phyloP scores from a whole-genome alignment of 2,888 invertebrate genomes.

The Rotaria sp. region DNA sequence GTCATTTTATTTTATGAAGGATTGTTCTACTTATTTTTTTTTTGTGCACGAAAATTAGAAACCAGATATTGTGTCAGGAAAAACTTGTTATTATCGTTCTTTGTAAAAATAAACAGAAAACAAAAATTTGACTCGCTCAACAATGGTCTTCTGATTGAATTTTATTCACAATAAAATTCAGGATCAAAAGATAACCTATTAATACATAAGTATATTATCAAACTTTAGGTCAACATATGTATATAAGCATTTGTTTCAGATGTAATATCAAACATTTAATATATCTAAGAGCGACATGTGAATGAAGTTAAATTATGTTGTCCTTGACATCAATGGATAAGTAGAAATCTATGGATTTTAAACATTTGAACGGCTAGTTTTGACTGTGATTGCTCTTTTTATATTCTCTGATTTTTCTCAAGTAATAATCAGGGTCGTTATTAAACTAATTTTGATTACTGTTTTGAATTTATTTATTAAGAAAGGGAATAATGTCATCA shows the following conservation, averaged over 20 bases:
- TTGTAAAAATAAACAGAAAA: too few species aligned
- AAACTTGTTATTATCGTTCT: too few species aligned
- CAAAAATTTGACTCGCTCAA: too few species aligned
- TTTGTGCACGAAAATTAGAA: too few species aligned
- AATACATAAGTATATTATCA: too few species aligned
- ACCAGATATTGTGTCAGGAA: too few species aligned
- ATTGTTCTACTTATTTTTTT: too few species aligned
- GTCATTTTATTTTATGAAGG: too few species aligned
- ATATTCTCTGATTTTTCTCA: neutral
- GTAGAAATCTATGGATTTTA: neutral
- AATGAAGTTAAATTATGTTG: neutral
- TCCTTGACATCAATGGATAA: constrained; percentile 1
- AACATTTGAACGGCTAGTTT: neutral
- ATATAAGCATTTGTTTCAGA: neutral
- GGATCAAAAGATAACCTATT: too few species aligned
- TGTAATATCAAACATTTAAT: too few species aligned
- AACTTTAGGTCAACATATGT: neutral
- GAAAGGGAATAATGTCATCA: neutral
- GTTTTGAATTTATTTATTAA: neutral
- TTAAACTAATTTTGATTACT: neutral
- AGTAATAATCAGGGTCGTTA: neutral
- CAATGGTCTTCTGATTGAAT: too few species aligned
- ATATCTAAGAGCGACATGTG: neutral
- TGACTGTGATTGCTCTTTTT: neutral
- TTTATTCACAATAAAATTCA: too few species aligned